Percentiles rank a stretch among this genome's conserved stretches.
Evolutionary conservation across 2,888 invertebrate genomes (phyloP).

Genomic region (Morpho achilles): DNA sequence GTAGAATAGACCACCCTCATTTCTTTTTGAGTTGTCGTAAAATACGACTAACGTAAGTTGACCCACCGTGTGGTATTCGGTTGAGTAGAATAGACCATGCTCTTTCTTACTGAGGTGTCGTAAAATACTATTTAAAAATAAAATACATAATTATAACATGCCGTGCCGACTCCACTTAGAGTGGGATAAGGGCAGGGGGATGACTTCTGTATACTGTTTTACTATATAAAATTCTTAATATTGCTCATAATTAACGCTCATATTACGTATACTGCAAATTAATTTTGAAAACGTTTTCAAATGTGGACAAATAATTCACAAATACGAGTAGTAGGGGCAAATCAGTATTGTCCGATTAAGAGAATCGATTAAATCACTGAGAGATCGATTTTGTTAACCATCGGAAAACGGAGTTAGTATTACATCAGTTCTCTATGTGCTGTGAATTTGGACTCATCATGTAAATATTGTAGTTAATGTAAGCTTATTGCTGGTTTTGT

Average conservation of each 20-base stretch:
- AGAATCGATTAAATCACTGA: not conserved
- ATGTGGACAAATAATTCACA: not conserved
- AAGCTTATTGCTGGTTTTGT: constrained; percentile 22
- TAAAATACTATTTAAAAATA: too few relatives aligned
- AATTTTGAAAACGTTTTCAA: constrained; percentile 2
- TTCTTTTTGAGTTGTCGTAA: too few relatives aligned
- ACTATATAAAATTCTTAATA: too few relatives aligned
- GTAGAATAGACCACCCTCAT: too few relatives aligned
- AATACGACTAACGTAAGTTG: too few relatives aligned
- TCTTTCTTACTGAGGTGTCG: too few relatives aligned
- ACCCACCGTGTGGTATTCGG: too few relatives aligned
- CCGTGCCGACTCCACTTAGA: too few relatives aligned
- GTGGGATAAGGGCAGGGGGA: too few relatives aligned
- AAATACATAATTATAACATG: too few relatives aligned
- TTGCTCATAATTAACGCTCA: constrained; percentile 6
- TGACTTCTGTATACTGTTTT: too few relatives aligned
- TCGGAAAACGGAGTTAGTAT: constrained; percentile 40
- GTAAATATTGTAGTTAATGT: constrained; percentile 39
- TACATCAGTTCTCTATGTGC: constrained; percentile 43
- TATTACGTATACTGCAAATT: constrained; percentile 10
- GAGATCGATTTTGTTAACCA: not conserved
- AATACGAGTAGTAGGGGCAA: constrained; percentile 10
- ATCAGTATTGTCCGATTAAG: constrained; percentile 6
- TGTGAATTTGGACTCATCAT: constrained; percentile 40
- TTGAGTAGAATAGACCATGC: too few relatives aligned